Evolutionary conservation across 2,888 invertebrate species (phyloP), one percentile per base, ranked within the genome.

Genomic region (Rambutsinella grinnellia): DNA sequence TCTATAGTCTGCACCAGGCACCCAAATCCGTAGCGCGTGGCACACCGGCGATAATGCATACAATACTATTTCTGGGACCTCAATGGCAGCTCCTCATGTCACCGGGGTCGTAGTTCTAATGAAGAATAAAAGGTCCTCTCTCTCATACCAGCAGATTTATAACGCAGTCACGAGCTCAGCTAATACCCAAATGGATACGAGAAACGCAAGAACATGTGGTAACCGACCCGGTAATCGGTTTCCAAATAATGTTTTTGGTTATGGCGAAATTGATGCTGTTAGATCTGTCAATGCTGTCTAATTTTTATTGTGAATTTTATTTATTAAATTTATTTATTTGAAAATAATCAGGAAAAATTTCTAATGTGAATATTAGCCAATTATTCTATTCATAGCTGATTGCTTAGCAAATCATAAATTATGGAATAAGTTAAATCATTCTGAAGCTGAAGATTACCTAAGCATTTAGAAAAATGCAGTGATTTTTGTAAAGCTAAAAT

Each of bases 31-130:
- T 36, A 61, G 61, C 13, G 61, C 60, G 2, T 69, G 61, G 51
- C 6, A 54, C 23, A 36, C n/a, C 13, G 3, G 3, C 17, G 69
- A 69, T 15, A 69, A 21, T 8, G 51, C 60, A 3, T 71, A 71
- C 24, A 63, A 47, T 1, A 71, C 63, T 23, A 71, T 71, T 28
- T 57, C 57, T 3, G 71, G 71, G 23, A 71, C 71, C 1, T 57
- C 57, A 0, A 71, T 71, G 71, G 71, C 63, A 5, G 53, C 71
- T 13, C 71, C 71, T 0, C 57, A 56, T 49, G 65, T 71, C 17
- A 58, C 58, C 1, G 68, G 68, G 2, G 28, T 53, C 0, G 36
- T 60, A 3, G 60, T 60, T 6, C 19, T 69, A n/a, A 69, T 68
- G 58, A 17, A 21, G 5, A 1, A 60, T 1, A 69, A 60, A 44